Evolutionary conservation across 2,888 invertebrate genomes (phyloP).

Genomic region (Quadroppia sp.): DNA sequence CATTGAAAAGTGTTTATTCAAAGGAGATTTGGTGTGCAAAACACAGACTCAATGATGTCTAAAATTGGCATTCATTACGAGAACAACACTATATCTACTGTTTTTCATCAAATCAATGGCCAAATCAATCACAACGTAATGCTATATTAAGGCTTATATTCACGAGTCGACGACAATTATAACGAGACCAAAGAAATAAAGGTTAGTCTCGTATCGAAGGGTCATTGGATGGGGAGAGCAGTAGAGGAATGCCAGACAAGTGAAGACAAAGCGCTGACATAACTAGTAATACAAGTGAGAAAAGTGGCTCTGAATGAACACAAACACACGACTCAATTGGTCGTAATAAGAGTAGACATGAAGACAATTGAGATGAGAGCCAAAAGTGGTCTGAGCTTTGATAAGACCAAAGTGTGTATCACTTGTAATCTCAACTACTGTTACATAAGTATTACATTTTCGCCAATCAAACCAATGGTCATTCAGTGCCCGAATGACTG

Average conservation of each 20-base stretch:
- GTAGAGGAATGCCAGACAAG: not conserved
- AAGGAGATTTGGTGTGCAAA: no score
- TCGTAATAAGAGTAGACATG: constrained; percentile 34
- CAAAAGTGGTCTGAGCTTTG: constrained; percentile 33
- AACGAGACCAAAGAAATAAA: constrained; percentile 23
- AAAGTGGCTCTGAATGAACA: constrained; percentile 30
- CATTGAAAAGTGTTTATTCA: no score
- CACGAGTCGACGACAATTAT: not conserved
- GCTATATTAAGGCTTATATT: constrained; percentile 22
- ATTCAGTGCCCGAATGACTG: not conserved
- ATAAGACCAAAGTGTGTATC: constrained; percentile 22
- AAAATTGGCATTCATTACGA: constrained; percentile 7
- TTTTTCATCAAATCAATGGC: constrained; percentile 24
- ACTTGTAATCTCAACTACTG: constrained; percentile 11
- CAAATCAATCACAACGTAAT: constrained; percentile 32
- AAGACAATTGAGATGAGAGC: constrained; percentile 36
- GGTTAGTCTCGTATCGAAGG: not conserved
- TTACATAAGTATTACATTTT: constrained; percentile 14
- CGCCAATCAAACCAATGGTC: not conserved
- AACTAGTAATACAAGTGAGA: not conserved
- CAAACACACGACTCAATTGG: constrained; percentile 33
- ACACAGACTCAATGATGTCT: constrained; percentile 13
- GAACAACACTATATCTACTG: not conserved
- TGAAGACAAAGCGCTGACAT: not conserved
- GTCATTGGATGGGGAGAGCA: not conserved